Base-by-base conservation (phyloP, 2,888 invertebrate genomes). In the Lissonota sp. region DNA sequence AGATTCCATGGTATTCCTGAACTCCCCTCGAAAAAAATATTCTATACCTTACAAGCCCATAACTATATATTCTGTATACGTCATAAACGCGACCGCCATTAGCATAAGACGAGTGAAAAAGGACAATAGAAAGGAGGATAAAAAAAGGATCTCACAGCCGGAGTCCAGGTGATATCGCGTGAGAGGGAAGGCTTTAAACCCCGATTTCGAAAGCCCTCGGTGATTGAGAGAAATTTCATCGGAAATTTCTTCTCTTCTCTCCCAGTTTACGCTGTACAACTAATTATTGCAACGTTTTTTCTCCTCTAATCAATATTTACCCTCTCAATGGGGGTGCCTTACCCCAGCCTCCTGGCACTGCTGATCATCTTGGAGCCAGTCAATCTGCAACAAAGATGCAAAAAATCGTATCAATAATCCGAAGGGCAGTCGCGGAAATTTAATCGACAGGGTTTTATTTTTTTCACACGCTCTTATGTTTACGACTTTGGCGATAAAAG, bases 1-100 rank as follows among this genome's bases (percentile, higher is more conserved):
- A 84, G 75, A 80, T 83, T 83, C 81, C 78, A 83, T 83, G 71
- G 67, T 73, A 46, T 49, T 60, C 40, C 42, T 75, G 46, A 63
- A 14, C n/a, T 46, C 40, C 46, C 64, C 73, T 55, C 16, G 66
- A 70, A 26, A 26, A 26, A 26, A 26, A 75, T 67, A 72, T 67
- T 57, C 63, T 70, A 62, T 75, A 55, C 44, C 73, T 53, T 40
- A 57, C 58, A 71, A 46, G 51, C 40, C 53, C 60, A 60, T 64
- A 70, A 26, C 40, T 53, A 42, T 63, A 69, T 64, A 67, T 5
- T 16, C 55, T 3, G 26, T 16, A 46, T 73, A 57, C 42, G 49
- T 40, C 10, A 10, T 53, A 66, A 44, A 55, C 58, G 64, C 70
- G 67, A 71, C 67, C 66, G 62, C 71, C 51, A 77, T 82, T 82